Evolutionary conservation across 1,140 invertebrate species (phyloP).

Genomic region (Pseudomyrmex dendroicus): DNA sequence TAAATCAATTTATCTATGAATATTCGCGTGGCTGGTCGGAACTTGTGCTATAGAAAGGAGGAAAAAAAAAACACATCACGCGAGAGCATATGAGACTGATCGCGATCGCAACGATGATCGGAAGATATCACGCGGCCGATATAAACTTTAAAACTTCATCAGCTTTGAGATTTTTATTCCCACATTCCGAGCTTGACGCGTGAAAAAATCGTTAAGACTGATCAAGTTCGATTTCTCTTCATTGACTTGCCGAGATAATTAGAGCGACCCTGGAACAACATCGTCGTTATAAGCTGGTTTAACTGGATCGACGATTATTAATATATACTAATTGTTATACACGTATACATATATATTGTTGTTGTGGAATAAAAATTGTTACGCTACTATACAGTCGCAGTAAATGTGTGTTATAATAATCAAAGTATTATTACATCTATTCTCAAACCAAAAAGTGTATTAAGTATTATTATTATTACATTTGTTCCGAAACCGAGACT

Average conservation of each 20-base stretch:
- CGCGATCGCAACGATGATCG: conserved; percentile 32
- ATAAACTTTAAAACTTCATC: conserved; percentile 43
- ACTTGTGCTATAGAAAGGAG: conserved; percentile 21
- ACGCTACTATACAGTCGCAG: background rate
- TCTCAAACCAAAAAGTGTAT: too few species aligned
- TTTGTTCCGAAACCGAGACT: too few species aligned
- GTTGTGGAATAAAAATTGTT: background rate
- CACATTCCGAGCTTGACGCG: conserved; percentile 31
- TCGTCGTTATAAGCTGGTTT: background rate
- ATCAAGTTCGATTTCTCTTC: conserved; percentile 10
- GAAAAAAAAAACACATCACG: conserved; percentile 50
- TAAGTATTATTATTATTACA: too few species aligned
- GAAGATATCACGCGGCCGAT: too few species aligned
- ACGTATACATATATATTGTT: too few species aligned
- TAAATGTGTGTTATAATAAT: background rate
- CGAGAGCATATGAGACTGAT: conserved; percentile 47
- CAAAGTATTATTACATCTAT: too few species aligned
- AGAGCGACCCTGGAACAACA: background rate
- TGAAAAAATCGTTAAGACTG: conserved; percentile 39
- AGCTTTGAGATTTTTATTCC: conserved; percentile 45
- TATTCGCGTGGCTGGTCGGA: conserved; percentile 11
- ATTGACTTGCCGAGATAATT: background rate
- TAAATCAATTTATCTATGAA: conserved; percentile 59
- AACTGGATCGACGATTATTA: background rate
- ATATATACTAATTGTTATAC: background rate